Percentiles rank a stretch among this genome's conserved stretches.
These are phyloP conservation scores for Rissa tridactyla DNA, from an alignment of 2,113 vertebrate genomes.

Conservation along the genomic window DNA sequence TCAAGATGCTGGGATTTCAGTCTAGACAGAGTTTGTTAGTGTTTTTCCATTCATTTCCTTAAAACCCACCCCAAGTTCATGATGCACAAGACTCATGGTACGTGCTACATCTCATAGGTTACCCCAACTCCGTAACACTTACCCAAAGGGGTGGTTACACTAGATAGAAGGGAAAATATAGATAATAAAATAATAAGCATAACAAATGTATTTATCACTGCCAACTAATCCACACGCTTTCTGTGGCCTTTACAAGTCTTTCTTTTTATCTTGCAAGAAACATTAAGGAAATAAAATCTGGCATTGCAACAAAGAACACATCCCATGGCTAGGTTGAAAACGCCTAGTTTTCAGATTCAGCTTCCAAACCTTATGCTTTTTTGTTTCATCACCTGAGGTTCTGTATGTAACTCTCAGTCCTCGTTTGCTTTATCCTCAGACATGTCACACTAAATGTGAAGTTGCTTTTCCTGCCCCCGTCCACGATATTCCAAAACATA, in stretches of 20 bases:
- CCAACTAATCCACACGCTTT: background rate
- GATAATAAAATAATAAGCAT: background rate
- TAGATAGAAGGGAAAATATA: background rate
- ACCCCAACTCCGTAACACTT: background rate
- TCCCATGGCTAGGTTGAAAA: background rate
- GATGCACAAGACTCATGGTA: background rate
- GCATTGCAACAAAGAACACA: no score
- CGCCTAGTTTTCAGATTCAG: fast-evolving
- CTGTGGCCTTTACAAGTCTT: background rate
- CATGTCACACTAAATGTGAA: fast-evolving
- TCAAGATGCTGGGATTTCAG: background rate
- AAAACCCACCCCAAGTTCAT: background rate
- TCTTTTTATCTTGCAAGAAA: background rate
- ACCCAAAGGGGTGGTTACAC: background rate
- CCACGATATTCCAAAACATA: no score
- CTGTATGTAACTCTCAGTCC: background rate
- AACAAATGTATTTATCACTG: background rate
- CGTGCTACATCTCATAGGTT: background rate
- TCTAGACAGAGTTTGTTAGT: background rate
- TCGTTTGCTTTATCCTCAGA: background rate
- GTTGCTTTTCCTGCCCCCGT: background rate
- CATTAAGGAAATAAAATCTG: background rate
- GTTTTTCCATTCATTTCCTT: background rate
- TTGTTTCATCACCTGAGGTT: background rate
- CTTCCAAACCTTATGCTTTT: background rate